Conservation (phyloP, 2,888 invertebrate genomes). For the Chalcis sispes region DNA sequence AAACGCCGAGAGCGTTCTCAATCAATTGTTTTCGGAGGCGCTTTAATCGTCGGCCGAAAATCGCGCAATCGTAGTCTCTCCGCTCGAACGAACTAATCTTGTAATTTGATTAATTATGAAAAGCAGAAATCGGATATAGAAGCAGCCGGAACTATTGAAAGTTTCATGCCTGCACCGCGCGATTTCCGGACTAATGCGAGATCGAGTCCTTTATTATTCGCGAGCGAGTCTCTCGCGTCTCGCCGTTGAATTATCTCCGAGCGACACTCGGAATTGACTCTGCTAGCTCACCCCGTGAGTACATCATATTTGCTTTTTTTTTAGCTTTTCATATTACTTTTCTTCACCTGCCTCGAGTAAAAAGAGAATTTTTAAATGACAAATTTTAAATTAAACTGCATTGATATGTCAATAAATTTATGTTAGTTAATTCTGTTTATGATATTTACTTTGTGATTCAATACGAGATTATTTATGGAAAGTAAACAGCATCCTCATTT, state of each 20-base stretch:
- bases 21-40: not conserved
- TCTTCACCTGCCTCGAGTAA: no score
- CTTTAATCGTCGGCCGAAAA: not conserved
- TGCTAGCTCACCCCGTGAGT: not conserved
- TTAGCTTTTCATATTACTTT: no score
- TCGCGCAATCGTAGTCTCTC: not conserved
- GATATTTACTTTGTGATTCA: no score
- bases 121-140: constrained; percentile 41
- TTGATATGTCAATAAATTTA: no score
- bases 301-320: no score
- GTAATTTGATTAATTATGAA: constrained; percentile 64
- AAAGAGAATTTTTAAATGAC: no score
- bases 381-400: no score
- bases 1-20: not conserved
- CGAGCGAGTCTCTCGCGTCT: not conserved
- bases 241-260: constrained; percentile 43
- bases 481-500: no score
- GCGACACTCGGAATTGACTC: constrained; percentile 32
- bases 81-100: constrained; percentile 42
- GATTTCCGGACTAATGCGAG: constrained; percentile 52
- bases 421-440: no score
- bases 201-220: constrained; percentile 57
- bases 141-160: constrained; percentile 46
- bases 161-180: constrained; percentile 53
- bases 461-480: no score